A percentile compares a stretch with the other conserved stretches of the same genome.
These are phyloP conservation scores for Phyto melanocephala DNA, from an alignment of 2,888 invertebrate species.

Conservation along the genomic window DNA sequence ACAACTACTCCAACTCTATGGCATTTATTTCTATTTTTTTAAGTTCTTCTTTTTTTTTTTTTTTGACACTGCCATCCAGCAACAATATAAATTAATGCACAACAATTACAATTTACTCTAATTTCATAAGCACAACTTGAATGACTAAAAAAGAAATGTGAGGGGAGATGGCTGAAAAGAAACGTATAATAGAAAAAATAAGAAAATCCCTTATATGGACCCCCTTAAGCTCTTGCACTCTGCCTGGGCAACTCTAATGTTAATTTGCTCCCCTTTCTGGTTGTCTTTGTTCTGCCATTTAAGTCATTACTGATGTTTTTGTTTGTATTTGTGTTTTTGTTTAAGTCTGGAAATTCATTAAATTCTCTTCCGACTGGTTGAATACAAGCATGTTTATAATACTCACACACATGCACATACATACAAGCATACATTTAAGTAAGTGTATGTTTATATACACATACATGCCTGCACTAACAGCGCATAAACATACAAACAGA, in stretches of 20 bases:
- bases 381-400: conserved; percentile 59
- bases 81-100: conserved; percentile 52
- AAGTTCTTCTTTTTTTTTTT: not conserved
- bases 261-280: conserved; percentile 40
- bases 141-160: not conserved
- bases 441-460: not conserved
- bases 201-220: conserved; percentile 20
- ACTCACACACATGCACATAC: conserved; percentile 6
- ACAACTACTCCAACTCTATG: conserved; percentile 44
- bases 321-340: conserved; percentile 44
- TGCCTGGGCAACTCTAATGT: conserved; percentile 33
- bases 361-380: conserved; percentile 69
- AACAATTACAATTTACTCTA: conserved; percentile 69
- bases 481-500: not conserved
- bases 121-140: conserved; percentile 56
- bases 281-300: conserved; percentile 42
- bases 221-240: not conserved
- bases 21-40: not conserved
- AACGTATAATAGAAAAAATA: conserved; percentile 19
- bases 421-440: not conserved
- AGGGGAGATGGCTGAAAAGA: not conserved
- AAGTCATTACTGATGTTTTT: conserved; percentile 57
- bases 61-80: conserved; percentile 1
- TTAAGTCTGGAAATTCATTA: conserved; percentile 71
- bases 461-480: not conserved